These are phyloP conservation scores for Hydropotes inermis DNA, from an alignment of 2,113 vertebrate species.

Conservation along the genomic window DNA sequence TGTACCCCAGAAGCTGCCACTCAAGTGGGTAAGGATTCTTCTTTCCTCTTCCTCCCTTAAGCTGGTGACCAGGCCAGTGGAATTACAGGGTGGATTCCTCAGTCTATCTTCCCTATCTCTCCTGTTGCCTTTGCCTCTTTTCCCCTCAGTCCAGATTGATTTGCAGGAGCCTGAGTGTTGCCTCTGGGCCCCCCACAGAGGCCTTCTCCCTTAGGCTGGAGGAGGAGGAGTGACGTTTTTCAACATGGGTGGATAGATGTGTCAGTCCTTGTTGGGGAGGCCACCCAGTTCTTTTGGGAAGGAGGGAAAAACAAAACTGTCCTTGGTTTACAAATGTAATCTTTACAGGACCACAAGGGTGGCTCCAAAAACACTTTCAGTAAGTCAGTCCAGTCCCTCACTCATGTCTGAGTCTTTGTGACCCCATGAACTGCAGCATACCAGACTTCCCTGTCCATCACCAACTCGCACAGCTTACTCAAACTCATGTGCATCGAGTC, in stretches of 20 bases:
- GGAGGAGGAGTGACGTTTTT: not conserved
- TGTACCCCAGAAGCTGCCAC: not conserved
- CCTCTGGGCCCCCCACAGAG: not conserved
- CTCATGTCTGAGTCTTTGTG: not conserved
- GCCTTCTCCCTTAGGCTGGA: not conserved
- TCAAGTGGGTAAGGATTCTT: not conserved
- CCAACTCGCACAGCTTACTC: not conserved
- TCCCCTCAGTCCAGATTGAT: not conserved
- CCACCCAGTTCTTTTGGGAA: not conserved
- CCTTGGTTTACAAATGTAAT: not conserved
- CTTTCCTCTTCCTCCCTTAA: not conserved
- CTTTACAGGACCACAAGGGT: not conserved
- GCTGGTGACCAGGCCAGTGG: not conserved
- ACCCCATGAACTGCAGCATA: not conserved
- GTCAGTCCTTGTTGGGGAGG: not conserved
- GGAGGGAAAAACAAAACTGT: not conserved
- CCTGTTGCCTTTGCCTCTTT: not conserved
- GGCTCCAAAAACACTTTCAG: not conserved
- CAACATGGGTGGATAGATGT: not conserved
- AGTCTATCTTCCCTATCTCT: not conserved
- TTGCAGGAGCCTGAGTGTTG: not conserved
- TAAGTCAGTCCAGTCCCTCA: not conserved
- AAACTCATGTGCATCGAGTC: not conserved
- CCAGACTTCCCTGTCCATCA: not conserved
- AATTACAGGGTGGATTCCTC: not conserved